Evolutionary conservation across 2,888 invertebrate genomes (phyloP).

Genomic region (Clitarchus hookeri): DNA sequence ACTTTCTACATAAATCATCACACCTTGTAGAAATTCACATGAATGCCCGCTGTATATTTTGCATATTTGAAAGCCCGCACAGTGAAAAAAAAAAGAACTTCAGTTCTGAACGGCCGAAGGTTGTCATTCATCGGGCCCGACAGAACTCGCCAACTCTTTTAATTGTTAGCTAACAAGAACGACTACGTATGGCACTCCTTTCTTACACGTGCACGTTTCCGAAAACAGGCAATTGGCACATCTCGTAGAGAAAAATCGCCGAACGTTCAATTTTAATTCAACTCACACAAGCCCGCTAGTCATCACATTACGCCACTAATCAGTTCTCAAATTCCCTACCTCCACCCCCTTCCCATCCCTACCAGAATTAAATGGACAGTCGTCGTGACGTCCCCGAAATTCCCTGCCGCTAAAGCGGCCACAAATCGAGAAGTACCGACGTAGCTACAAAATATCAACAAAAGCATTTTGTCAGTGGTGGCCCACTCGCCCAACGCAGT

Average conservation of each 20-base stretch:
- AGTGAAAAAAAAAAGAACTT: too few species aligned
- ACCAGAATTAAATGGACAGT: background rate
- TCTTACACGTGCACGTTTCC: too few species aligned
- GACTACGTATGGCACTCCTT: too few species aligned
- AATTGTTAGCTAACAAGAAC: too few species aligned
- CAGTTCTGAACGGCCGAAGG: too few species aligned
- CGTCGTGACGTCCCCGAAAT: background rate
- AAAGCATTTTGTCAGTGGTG: background rate
- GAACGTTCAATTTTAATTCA: background rate
- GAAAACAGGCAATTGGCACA: too few species aligned
- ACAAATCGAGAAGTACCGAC: constrained; percentile 14
- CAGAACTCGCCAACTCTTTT: too few species aligned
- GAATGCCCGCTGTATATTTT: too few species aligned
- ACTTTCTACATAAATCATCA: too few species aligned
- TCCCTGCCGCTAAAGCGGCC: background rate
- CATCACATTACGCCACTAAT: background rate
- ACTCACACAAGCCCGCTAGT: background rate
- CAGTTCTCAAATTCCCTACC: background rate
- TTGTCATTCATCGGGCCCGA: too few species aligned
- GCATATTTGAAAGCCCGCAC: too few species aligned
- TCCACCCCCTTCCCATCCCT: background rate
- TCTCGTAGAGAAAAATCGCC: background rate
- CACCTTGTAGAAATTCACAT: too few species aligned
- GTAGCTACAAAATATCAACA: background rate
- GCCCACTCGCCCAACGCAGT: background rate